Conservation (phyloP, 2,113 vertebrate species). For the Lophotis ruficrista region DNA sequence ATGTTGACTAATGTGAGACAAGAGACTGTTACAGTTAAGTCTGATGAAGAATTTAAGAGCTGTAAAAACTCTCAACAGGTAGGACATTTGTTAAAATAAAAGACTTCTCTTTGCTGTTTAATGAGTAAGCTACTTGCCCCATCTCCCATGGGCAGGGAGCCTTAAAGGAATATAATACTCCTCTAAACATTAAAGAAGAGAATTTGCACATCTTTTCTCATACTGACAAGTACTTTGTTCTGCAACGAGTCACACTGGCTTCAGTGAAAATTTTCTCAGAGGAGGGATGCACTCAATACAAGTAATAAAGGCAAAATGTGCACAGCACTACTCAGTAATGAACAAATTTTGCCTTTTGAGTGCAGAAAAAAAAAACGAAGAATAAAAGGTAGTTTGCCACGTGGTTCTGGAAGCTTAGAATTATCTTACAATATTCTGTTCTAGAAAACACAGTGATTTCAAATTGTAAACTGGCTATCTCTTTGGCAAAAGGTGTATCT, state of each 20-base stretch:
- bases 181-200: neutral
- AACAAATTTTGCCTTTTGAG: neutral
- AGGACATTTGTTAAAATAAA: neutral
- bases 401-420: neutral
- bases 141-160: neutral
- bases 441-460: neutral
- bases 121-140: neutral
- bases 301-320: neutral
- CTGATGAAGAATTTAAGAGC: neutral
- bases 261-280: neutral
- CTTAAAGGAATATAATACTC: neutral
- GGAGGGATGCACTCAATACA: neutral
- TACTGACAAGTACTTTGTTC: neutral
- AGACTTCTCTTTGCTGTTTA: neutral
- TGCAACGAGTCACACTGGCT: neutral
- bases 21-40: neutral
- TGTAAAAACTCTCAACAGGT: neutral
- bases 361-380: neutral
- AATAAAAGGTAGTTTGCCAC: neutral
- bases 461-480: neutral
- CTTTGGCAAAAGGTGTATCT: accelerated
- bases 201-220: neutral
- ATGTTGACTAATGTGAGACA: neutral
- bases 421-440: neutral
- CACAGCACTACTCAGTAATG: neutral